These are phyloP conservation scores for Heteromormyrus szaboi DNA, from an alignment of 2,797 vertebrate genomes.

Conservation along the genomic window DNA sequence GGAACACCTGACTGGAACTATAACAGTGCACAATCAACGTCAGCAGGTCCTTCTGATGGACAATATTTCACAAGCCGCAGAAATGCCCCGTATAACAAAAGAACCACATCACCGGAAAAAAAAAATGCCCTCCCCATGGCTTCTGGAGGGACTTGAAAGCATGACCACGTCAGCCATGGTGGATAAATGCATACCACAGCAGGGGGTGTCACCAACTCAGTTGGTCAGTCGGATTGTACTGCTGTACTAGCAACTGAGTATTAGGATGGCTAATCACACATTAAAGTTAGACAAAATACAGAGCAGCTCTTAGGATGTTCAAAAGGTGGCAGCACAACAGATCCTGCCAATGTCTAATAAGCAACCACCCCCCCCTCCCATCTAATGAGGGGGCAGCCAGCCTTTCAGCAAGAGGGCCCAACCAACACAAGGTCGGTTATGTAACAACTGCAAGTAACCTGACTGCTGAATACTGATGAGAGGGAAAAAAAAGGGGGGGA, in stretches of 20 bases:
- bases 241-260: background rate
- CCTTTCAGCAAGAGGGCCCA: conserved; percentile 20
- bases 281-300: background rate
- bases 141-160: background rate
- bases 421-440: conserved; percentile 75
- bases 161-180: background rate
- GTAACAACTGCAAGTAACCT: conserved; percentile 77
- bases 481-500: background rate
- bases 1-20: background rate
- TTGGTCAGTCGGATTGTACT: background rate
- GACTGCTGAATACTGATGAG: conserved; percentile 76
- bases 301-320: background rate
- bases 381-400: background rate
- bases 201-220: background rate
- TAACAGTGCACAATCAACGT: background rate
- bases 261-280: background rate
- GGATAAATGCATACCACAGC: background rate
- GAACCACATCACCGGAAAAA: background rate
- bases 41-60: background rate
- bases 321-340: background rate
- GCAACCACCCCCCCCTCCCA: background rate
- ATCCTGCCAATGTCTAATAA: background rate
- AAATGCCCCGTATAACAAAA: background rate
- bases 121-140: background rate
- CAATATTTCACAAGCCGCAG: background rate